A percentile compares a stretch with the other conserved stretches of the same genome.
Evolutionary conservation across 2,113 vertebrate species (phyloP).

Genomic region (Pelodiscus sinensis): DNA sequence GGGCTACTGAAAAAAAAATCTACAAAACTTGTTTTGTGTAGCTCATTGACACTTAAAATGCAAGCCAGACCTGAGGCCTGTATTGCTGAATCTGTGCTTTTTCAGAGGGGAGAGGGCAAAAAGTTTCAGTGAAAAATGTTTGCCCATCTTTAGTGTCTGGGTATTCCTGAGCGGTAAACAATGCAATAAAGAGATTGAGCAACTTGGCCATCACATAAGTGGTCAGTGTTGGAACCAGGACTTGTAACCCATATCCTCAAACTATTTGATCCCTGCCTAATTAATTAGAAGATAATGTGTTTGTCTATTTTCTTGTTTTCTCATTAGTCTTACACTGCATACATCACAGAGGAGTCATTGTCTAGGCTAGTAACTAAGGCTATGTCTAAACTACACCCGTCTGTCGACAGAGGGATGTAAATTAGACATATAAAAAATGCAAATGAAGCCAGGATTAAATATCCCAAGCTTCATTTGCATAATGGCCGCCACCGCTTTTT

Average conservation of each 20-base stretch:
- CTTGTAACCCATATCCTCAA: neutral
- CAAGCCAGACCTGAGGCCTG: neutral
- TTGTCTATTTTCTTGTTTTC: too few relatives aligned
- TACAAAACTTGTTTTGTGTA: neutral
- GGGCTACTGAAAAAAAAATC: neutral
- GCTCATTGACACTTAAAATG: neutral
- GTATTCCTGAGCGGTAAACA: neutral
- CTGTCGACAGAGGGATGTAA: too few relatives aligned
- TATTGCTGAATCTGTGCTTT: neutral
- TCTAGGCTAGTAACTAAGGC: too few relatives aligned
- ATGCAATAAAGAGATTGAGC: neutral
- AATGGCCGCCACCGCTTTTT: too few relatives aligned
- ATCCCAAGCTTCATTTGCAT: too few relatives aligned
- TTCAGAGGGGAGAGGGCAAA: neutral
- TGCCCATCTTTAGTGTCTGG: neutral
- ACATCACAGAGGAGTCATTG: too few relatives aligned
- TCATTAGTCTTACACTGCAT: too few relatives aligned
- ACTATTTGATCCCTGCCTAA: neutral
- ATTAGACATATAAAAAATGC: too few relatives aligned
- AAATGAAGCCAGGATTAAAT: too few relatives aligned
- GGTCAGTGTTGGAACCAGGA: neutral
- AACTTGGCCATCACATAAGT: neutral
- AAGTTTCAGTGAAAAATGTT: neutral
- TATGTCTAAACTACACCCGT: too few relatives aligned
- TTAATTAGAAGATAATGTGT: too few relatives aligned